Evolutionary conservation across 2,797 vertebrate genomes (phyloP).

Genomic region (Amblyraja radiata): DNA sequence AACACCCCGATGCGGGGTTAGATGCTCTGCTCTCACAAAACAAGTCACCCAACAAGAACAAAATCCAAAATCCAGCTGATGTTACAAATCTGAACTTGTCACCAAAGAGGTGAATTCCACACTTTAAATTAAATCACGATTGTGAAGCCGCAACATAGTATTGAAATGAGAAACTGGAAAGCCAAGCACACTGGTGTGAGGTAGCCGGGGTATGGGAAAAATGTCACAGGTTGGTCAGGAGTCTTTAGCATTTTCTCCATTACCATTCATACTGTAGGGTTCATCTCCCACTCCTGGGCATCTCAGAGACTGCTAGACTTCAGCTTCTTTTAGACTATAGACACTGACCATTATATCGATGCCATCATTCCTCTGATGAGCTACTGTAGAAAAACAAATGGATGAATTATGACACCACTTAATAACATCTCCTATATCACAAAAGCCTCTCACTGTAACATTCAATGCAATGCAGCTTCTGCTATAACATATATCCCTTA

Average conservation of each 20-base stretch:
- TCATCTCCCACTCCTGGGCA: conserved; percentile 14
- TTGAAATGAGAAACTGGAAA: neutral
- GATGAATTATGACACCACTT: conserved; percentile 31
- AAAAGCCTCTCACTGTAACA: neutral
- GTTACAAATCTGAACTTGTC: neutral
- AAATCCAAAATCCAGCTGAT: neutral
- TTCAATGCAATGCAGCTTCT: neutral
- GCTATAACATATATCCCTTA: neutral
- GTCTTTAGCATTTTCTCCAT: neutral
- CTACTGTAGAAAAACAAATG: conserved; percentile 31
- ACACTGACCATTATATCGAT: conserved; percentile 33
- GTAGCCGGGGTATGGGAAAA: neutral
- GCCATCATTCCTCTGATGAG: conserved; percentile 32
- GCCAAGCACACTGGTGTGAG: neutral
- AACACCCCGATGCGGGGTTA: neutral
- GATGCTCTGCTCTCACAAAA: neutral
- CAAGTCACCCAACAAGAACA: neutral
- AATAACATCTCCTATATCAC: neutral
- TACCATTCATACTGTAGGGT: conserved; percentile 8
- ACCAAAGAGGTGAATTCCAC: neutral
- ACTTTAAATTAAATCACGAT: neutral
- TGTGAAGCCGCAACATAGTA: neutral
- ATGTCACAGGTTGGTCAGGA: neutral
- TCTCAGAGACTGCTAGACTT: conserved; percentile 14
- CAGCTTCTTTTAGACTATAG: conserved; percentile 34